phyloP scores from a whole-genome alignment of 2,113 vertebrate species.

The Cariama cristata region DNA sequence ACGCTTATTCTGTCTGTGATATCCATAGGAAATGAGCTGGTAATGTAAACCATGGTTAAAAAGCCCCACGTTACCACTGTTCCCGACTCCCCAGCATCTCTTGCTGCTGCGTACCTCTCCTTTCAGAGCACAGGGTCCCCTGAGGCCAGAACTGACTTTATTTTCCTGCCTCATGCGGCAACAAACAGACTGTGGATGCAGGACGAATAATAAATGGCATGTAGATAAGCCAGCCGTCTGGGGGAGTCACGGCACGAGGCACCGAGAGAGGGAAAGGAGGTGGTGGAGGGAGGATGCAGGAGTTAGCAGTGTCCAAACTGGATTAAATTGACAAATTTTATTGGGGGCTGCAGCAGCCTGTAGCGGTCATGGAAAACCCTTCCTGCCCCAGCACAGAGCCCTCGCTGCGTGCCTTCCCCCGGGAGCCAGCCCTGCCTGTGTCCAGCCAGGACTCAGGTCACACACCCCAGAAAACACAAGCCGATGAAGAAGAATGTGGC shows the following conservation, averaged over 20 bases:
- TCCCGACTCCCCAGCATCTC: not conserved
- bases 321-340: constrained; percentile 29
- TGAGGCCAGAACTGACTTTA: constrained; percentile 1
- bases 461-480: not conserved
- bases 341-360: not conserved
- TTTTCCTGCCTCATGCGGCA: constrained; percentile 2
- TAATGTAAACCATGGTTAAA: not conserved
- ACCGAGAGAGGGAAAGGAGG: not conserved
- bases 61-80: fast-evolving
- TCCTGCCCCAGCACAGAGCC: not conserved
- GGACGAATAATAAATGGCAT: not conserved
- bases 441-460: not conserved
- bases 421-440: not conserved
- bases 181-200: not conserved
- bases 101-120: not conserved
- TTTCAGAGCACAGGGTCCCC: not conserved
- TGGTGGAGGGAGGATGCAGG: not conserved
- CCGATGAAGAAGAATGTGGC: not conserved
- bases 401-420: not conserved
- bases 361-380: not conserved
- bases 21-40: not conserved
- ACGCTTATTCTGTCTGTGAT: fast-evolving
- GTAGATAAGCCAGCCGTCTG: not conserved
- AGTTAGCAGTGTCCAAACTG: not conserved
- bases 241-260: not conserved